Evolutionary conservation across 2,888 invertebrate species (phyloP), one percentile per base, ranked within the genome.

Genomic region (Steromphala cineraria): DNA sequence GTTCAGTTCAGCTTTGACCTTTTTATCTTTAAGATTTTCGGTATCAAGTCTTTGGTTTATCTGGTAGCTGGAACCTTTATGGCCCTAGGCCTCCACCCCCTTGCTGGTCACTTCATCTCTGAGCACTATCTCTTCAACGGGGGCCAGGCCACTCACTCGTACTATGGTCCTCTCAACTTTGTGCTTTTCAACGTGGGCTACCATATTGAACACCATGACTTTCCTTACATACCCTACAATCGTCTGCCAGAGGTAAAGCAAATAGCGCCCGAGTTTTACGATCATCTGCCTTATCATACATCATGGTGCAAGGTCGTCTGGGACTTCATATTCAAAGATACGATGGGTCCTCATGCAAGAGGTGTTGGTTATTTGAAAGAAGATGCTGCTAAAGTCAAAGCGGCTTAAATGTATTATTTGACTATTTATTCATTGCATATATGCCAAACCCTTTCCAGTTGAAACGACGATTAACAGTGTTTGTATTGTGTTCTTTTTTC

Each of bases 281-380:
- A 98, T 85, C 94, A 96, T 88, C 95, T 99, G 81, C 98, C 99
- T 0, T 98, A 98, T 86, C 99, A 99, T 92, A 95, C 96, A 86
- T 99, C 99, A 46, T 99, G 99, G 99, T 94, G 96, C 0, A 95
- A 96, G 15, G 99, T 99, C 0, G 94, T 99, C 0, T 98, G 97
- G 91, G 98, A 99, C 92, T 99, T 99, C 92, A 95, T 99, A 0
- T 97, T 96, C 94, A 98, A 99, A 94, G 98, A 98, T 0, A 96
- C 97, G 17, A 96, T 99, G 82, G 99, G 99, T 0, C 99, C 99
- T 0, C 99, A 98, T 92, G 98, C 99, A 0, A 95, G 99, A 77
- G 96, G 92, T 1, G 90, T 92, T 17, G 92, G 91, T 0, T 92
- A 91, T 81, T 56, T 82, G 24, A 88, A 87, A 78, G 82, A 86